Percentiles rank a stretch among this genome's conserved stretches.
These are phyloP conservation scores for Syrrhaptes paradoxus DNA, from an alignment of 2,113 vertebrate genomes.

Conservation along the genomic window DNA sequence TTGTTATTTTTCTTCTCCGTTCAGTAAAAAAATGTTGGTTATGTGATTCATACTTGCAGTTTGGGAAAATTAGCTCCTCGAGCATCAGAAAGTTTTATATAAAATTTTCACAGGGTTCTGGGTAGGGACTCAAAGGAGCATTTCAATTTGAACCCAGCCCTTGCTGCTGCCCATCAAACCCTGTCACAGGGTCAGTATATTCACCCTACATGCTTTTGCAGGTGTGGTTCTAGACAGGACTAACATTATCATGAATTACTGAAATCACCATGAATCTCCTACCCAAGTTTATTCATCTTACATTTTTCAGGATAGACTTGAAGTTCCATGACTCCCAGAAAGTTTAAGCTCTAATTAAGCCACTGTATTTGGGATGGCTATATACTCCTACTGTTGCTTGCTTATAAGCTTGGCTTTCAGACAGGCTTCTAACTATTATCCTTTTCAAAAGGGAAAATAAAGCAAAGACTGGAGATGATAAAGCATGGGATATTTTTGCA, in stretches of 20 bases:
- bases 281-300: neutral
- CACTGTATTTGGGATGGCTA: neutral
- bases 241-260: neutral
- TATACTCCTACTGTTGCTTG: neutral
- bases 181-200: neutral
- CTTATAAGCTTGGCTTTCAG: neutral
- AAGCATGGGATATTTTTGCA: neutral
- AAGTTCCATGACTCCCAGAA: neutral
- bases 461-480: neutral
- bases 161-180: neutral
- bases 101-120: neutral
- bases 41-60: neutral
- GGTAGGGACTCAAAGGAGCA: neutral
- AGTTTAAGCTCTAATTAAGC: neutral
- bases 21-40: neutral
- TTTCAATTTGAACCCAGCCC: neutral
- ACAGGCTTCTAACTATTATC: neutral
- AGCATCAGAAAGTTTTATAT: neutral
- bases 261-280: neutral
- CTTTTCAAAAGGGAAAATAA: neutral
- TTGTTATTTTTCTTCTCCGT: neutral
- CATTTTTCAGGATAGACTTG: neutral
- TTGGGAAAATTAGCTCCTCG: neutral
- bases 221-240: neutral
- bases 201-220: neutral